A percentile compares a stretch with the other conserved stretches of the same genome.
Evolutionary conservation across 2,113 vertebrate genomes (phyloP).

Genomic region (Pedetes capensis): DNA sequence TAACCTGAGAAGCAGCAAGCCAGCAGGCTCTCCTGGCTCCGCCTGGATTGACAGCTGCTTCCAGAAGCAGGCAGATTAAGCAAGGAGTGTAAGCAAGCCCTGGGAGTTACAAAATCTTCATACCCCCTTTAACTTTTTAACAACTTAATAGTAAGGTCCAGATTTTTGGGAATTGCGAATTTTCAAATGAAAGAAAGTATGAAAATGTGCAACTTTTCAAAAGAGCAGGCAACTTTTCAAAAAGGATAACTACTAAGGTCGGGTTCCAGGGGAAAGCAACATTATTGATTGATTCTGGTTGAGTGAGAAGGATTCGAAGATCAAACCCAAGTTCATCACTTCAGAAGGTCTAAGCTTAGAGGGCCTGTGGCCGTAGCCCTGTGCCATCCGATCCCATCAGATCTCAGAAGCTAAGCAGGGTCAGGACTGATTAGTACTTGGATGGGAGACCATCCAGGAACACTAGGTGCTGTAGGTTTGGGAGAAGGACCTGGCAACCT

Average conservation of each 20-base stretch:
- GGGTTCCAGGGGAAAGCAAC: fast-evolving
- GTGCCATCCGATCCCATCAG: no score
- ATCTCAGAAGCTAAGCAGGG: no score
- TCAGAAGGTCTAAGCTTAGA: neutral
- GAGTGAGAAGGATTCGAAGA: neutral
- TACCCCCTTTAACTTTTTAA: neutral
- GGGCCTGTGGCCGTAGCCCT: no score
- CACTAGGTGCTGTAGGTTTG: no score
- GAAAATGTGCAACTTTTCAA: neutral
- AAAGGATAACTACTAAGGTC: neutral
- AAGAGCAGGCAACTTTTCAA: neutral
- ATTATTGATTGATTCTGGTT: fast-evolving
- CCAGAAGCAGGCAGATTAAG: fast-evolving
- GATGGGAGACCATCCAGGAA: no score
- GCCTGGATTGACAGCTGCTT: fast-evolving
- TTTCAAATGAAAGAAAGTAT: neutral
- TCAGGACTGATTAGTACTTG: no score
- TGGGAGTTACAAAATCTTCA: fast-evolving
- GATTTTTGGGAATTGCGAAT: neutral
- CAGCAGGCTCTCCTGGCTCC: fast-evolving
- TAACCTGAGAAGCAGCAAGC: neutral
- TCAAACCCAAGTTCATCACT: neutral
- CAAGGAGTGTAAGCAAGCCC: fast-evolving
- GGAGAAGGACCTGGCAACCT: no score
- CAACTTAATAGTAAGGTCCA: neutral